These are phyloP conservation scores for Tenthredo scrophulariae DNA, from an alignment of 2,888 invertebrate species.

Conservation along the genomic window DNA sequence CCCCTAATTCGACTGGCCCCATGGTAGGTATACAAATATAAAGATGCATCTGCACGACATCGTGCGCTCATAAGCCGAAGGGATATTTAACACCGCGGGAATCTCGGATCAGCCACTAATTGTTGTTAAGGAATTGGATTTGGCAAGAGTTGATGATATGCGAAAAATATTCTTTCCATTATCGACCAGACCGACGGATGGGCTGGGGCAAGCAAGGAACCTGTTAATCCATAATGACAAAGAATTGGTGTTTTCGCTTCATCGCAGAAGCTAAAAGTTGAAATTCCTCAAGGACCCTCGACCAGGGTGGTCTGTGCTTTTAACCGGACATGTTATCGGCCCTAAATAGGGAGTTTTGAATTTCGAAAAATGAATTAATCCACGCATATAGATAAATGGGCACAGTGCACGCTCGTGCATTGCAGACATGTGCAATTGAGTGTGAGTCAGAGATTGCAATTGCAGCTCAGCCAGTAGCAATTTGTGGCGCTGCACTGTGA, in stretches of 20 bases:
- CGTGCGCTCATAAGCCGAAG: background rate
- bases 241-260: slow-evolving; percentile 26
- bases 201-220: background rate
- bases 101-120: slow-evolving; percentile 24
- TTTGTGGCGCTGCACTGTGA: slow-evolving; percentile 44
- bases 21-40: background rate
- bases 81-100: background rate
- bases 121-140: slow-evolving; percentile 43
- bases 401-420: slow-evolving; percentile 6
- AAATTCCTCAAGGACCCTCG: background rate
- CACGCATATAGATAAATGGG: background rate
- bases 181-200: background rate
- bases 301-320: slow-evolving; percentile 2
- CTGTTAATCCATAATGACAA: slow-evolving; percentile 17
- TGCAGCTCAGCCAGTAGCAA: slow-evolving; percentile 30
- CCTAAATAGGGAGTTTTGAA: too few relatives aligned
- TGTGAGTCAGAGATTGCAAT: slow-evolving; percentile 30
- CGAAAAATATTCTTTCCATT: background rate
- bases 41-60: background rate
- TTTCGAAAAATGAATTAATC: background rate
- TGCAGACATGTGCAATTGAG: background rate
- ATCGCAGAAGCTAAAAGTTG: slow-evolving; percentile 38
- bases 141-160: slow-evolving; percentile 17
- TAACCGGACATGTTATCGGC: background rate
- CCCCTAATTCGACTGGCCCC: background rate